These are phyloP conservation scores for Anoplius nigerrimus DNA, from an alignment of 2,888 invertebrate genomes.

Conservation along the genomic window DNA sequence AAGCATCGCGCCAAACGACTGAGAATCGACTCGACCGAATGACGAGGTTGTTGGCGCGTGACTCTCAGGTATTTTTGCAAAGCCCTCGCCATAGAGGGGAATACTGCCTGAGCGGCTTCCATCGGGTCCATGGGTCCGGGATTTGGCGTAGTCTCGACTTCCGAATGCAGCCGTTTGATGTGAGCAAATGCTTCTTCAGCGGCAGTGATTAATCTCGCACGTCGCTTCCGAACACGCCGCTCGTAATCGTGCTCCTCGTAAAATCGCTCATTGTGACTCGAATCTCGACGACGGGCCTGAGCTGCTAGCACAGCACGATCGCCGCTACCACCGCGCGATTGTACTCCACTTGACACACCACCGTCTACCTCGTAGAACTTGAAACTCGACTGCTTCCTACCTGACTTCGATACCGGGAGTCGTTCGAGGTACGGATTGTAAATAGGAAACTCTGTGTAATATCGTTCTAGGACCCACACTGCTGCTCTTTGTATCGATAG, in stretches of 20 bases:
- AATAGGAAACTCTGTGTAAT: constrained; percentile 95
- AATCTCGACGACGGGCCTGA: constrained; percentile 89
- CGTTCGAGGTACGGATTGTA: constrained; percentile 97
- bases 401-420: constrained; percentile 89
- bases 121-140: constrained; percentile 89
- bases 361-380: constrained; percentile 99
- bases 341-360: constrained; percentile 80
- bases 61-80: constrained; percentile 97
- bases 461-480: constrained; percentile 94
- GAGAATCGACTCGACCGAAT: constrained; percentile 95
- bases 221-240: constrained; percentile 91
- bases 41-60: constrained; percentile 96
- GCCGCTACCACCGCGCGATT: constrained; percentile 77
- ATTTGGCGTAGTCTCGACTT: constrained; percentile 83
- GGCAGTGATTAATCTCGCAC: constrained; percentile 92
- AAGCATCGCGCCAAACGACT: constrained; percentile 93
- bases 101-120: constrained; percentile 98
- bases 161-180: constrained; percentile 88
- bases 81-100: constrained; percentile 96
- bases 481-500: constrained; percentile 97
- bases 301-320: constrained; percentile 76
- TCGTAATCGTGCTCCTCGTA: constrained; percentile 99
- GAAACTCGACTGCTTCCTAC: constrained; percentile 87
- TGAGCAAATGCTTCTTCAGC: constrained; percentile 99
- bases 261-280: constrained; percentile 97